These are phyloP conservation scores for Brenthis ino DNA, from an alignment of 2,888 invertebrate genomes.

Conservation along the genomic window DNA sequence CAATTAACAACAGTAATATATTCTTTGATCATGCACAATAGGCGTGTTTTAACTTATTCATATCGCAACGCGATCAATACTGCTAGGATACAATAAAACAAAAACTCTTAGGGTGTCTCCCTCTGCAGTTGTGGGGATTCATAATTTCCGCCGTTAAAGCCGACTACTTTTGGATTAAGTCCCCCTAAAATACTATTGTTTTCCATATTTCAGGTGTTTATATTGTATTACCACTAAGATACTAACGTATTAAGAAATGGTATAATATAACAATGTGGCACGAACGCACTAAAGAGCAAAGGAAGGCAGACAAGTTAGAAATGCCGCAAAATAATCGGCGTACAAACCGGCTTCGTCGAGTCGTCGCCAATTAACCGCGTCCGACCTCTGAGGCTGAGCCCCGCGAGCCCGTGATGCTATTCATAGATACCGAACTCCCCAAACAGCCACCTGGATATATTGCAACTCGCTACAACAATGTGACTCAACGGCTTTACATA, in stretches of 20 bases:
- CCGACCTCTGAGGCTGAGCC: slow-evolving; percentile 60
- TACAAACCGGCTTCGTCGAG: slow-evolving; percentile 65
- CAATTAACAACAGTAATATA: background rate
- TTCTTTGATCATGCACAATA: background rate
- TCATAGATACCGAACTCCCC: slow-evolving; percentile 54
- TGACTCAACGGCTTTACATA: slow-evolving; percentile 41
- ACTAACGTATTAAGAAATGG: background rate
- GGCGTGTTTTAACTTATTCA: too few species aligned
- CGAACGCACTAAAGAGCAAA: slow-evolving; percentile 33
- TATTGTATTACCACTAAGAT: background rate
- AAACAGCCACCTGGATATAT: slow-evolving; percentile 40
- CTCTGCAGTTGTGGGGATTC: slow-evolving; percentile 59
- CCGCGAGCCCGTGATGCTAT: slow-evolving; percentile 60
- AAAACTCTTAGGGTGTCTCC: slow-evolving; percentile 58
- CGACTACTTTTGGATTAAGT: slow-evolving; percentile 45
- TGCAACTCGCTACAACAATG: slow-evolving; percentile 37
- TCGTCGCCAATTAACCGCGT: slow-evolving; percentile 78
- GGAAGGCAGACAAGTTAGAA: slow-evolving; percentile 52
- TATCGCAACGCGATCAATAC: slow-evolving; percentile 58
- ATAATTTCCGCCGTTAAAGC: slow-evolving; percentile 71
- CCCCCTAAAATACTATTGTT: slow-evolving; percentile 30
- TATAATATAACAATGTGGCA: background rate
- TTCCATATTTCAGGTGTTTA: background rate
- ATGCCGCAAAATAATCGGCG: slow-evolving; percentile 70
- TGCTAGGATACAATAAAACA: slow-evolving; percentile 70